These are phyloP conservation scores for Yoshiicerus persimilis DNA, from an alignment of 1,140 invertebrate species.

Conservation along the genomic window DNA sequence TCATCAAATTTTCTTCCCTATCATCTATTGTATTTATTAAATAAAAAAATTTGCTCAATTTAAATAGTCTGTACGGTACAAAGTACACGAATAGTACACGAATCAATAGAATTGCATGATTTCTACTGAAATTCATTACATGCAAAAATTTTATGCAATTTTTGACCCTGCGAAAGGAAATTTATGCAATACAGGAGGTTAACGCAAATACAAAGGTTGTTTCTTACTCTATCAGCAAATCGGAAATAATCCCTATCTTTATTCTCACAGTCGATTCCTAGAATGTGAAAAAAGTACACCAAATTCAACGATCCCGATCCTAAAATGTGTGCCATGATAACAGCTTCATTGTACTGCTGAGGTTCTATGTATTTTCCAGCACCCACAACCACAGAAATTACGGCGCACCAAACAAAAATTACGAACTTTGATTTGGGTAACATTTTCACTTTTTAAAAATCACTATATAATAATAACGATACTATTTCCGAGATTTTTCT, in stretches of 20 bases:
- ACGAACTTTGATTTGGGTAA: background rate
- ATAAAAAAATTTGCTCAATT: no score
- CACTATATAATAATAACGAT: no score
- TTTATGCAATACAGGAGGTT: no score
- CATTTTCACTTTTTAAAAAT: background rate
- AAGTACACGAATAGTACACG: no score
- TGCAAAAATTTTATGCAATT: background rate
- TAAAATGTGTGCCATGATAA: conserved; percentile 31
- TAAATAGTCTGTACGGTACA: no score
- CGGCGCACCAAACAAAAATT: background rate
- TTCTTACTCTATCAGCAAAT: conserved; percentile 24
- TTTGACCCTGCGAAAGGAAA: no score
- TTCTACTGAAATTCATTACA: background rate
- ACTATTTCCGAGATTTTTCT: no score
- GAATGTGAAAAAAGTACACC: conserved; percentile 14
- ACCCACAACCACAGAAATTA: background rate
- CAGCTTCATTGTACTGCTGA: conserved; percentile 14
- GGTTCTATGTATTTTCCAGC: background rate
- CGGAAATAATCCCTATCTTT: conserved; percentile 16
- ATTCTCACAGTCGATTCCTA: conserved; percentile 31
- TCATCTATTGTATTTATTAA: no score
- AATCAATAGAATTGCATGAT: no score
- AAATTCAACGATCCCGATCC: conserved; percentile 34
- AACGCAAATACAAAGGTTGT: background rate
- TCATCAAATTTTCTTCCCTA: no score